phyloP scores from a whole-genome alignment of 2,888 invertebrate genomes.

The Alviniconcha strummeri region DNA sequence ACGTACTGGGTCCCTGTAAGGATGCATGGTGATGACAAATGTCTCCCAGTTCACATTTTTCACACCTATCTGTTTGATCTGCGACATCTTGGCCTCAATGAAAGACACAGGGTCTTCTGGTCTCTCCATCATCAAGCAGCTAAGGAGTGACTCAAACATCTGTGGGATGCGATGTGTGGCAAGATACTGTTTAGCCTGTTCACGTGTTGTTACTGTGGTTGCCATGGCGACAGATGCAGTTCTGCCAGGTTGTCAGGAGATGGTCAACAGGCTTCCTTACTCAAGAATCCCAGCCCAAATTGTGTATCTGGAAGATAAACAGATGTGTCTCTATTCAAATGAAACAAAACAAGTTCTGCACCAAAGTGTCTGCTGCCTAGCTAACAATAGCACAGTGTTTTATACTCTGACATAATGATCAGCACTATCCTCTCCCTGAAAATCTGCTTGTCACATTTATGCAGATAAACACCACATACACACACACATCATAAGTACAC shows the following conservation, averaged over 20 bases:
- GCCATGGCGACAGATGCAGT: background rate
- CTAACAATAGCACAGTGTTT: background rate
- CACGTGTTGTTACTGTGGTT: slow-evolving; percentile 50
- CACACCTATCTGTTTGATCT: slow-evolving; percentile 64
- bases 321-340: background rate
- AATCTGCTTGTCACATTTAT: background rate
- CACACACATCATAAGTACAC: background rate
- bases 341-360: background rate
- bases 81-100: slow-evolving; percentile 66
- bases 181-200: slow-evolving; percentile 65
- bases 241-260: too few relatives aligned
- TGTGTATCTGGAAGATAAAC: background rate
- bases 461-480: background rate
- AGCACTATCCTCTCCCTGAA: background rate
- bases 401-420: background rate
- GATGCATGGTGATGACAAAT: slow-evolving; percentile 68
- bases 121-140: slow-evolving; percentile 68
- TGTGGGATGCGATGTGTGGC: slow-evolving; percentile 65
- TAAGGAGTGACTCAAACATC: slow-evolving; percentile 70
- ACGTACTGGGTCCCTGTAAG: slow-evolving; percentile 62
- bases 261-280: too few relatives aligned
- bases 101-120: slow-evolving; percentile 68
- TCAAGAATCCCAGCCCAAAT: too few relatives aligned
- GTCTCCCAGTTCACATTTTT: slow-evolving; percentile 71
- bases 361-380: background rate